Conservation (phyloP, 2,888 invertebrate genomes). For the Archips crataeganus region DNA sequence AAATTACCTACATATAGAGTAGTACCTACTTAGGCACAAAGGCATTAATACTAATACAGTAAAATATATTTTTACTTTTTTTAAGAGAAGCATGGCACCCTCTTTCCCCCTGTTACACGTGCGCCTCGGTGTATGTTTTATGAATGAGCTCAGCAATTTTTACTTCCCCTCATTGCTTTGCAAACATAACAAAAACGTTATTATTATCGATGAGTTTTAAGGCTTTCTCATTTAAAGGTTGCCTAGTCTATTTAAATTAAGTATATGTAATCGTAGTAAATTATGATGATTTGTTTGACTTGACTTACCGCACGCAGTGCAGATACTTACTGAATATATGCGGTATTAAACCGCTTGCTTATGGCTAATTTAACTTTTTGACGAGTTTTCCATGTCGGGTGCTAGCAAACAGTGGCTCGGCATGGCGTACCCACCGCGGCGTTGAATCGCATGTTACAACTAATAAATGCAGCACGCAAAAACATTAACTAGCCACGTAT, state of each 20-base stretch:
- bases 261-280: neutral
- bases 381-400: slow-evolving; percentile 19
- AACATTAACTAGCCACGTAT: slow-evolving; percentile 70
- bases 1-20: neutral
- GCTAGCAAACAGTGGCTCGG: slow-evolving; percentile 1
- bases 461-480: slow-evolving; percentile 70
- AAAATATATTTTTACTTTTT: slow-evolving; percentile 19
- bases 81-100: slow-evolving; percentile 52
- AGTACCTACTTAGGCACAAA: neutral
- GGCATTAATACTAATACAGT: slow-evolving; percentile 23
- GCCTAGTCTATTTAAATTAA: neutral
- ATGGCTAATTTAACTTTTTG: slow-evolving; percentile 50
- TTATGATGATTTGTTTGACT: neutral
- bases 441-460: slow-evolving; percentile 66
- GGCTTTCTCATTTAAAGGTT: slow-evolving; percentile 8
- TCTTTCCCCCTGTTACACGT: slow-evolving; percentile 60
- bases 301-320: neutral
- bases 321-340: neutral
- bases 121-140: slow-evolving; percentile 70
- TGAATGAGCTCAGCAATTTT: slow-evolving; percentile 70
- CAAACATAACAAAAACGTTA: slow-evolving; percentile 58
- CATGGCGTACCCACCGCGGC: slow-evolving; percentile 3
- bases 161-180: slow-evolving; percentile 64
- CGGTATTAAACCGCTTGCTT: neutral
- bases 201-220: slow-evolving; percentile 51